Percentiles rank a stretch among this genome's conserved stretches.
These are phyloP conservation scores for Pycnonotus jocosus DNA, from an alignment of 2,113 vertebrate genomes.

Conservation along the genomic window DNA sequence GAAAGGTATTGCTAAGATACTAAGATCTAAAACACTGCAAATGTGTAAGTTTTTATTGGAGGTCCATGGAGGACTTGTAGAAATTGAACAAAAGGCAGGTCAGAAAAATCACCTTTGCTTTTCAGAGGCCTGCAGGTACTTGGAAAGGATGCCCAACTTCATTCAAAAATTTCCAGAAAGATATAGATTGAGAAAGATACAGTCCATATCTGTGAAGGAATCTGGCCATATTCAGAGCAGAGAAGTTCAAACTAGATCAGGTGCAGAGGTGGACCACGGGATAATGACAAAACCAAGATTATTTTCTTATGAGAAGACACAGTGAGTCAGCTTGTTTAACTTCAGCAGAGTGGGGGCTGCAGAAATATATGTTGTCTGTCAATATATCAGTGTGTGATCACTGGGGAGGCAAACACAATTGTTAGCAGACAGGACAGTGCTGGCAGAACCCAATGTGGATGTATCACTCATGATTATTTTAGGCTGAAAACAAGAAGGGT, in stretches of 20 bases:
- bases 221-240: background rate
- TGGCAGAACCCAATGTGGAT: background rate
- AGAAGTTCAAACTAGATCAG: background rate
- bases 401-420: background rate
- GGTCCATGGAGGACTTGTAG: background rate
- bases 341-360: background rate
- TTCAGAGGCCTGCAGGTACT: background rate
- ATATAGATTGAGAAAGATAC: background rate
- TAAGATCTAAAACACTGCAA: background rate
- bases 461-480: background rate
- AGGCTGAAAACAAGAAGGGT: background rate
- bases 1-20: background rate
- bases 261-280: background rate
- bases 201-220: background rate
- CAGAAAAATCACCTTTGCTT: background rate
- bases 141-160: background rate
- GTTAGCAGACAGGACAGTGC: background rate
- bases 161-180: background rate
- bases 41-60: background rate
- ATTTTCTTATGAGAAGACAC: background rate
- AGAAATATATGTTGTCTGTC: background rate
- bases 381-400: background rate
- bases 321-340: constrained; percentile 16
- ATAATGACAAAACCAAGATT: background rate
- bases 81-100: background rate